Evolutionary conservation across 2,797 vertebrate species (phyloP), one percentile per base, ranked within the genome.

Genomic region (Xerus rutilus): DNA sequence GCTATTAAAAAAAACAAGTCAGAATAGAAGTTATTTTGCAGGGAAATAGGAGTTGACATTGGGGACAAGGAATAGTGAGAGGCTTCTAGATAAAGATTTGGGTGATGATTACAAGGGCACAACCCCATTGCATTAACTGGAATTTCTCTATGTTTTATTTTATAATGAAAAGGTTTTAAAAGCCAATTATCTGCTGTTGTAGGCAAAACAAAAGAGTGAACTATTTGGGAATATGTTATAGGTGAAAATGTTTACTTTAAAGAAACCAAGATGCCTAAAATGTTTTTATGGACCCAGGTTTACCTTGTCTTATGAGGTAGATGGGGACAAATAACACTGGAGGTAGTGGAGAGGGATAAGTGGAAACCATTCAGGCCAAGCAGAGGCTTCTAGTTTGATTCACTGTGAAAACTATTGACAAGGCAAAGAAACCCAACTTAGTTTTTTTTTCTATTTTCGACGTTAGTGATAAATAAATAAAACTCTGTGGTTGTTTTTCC

Each of bases 141-240:
- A 32, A n/a, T 67, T 94, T 93, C 30, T 49, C 9, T 89, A 43
- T 94, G 54, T 65, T 76, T 81, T 65, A 82, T 95, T 86, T 94
- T 89, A 77, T 3, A 89, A 86, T 89, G 93, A 77, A 73, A 91
- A 82, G 6, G 23, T 7, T 72, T 70, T 17, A 25, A 59, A 74
- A 82, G 18, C 67, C n/a, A 69, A 15, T 35, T 35, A 72, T 59
- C 47, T 64, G 32, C 20, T 76, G 21, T 62, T 74, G 5, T 18
- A 88, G 30, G 35, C 14, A 77, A 86, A 79, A n/a, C 17, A 76
- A 86, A 91, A 78, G 35, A 91, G 54, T 69, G 13, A 87, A 78
- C 17, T 87, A 10, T 83, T 78, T 88, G 8, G 32, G 64, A 62
- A 72, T 83, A 84, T 73, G 8, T 83, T 83, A 47, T 77, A 77